Evolutionary conservation across 30 jellyfish, hydroid and myxozoan species (phyloP).

Genomic region (Cassiopea xamachana): DNA sequence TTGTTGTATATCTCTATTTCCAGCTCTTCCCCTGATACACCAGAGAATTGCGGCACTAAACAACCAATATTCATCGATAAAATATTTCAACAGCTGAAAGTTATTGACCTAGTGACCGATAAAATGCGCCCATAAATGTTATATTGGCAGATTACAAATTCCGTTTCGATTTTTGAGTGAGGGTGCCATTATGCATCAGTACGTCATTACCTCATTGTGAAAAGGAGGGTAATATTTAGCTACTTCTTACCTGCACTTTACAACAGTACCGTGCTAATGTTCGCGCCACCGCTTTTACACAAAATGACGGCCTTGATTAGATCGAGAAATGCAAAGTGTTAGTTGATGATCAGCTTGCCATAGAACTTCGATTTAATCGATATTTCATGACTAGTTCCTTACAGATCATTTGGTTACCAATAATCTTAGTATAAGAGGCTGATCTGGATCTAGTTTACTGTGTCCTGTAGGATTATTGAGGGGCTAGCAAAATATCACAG

Average conservation of each 20-base stretch:
- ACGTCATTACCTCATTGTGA: too few relatives aligned
- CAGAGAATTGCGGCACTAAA: too few relatives aligned
- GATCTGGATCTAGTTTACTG: background rate
- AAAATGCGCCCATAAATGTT: too few relatives aligned
- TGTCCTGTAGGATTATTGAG: background rate
- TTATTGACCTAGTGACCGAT: too few relatives aligned
- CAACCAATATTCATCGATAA: too few relatives aligned
- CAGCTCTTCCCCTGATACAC: too few relatives aligned
- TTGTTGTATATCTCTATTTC: too few relatives aligned
- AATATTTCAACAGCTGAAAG: too few relatives aligned
- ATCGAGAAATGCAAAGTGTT: background rate
- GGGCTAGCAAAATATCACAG: background rate
- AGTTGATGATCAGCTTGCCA: background rate
- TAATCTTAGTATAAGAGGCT: background rate
- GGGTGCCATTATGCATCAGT: too few relatives aligned
- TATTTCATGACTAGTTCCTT: background rate
- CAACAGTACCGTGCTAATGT: constrained; percentile 17
- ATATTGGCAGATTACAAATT: too few relatives aligned
- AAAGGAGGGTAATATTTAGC: background rate
- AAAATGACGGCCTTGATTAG: background rate
- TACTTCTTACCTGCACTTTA: constrained; percentile 8
- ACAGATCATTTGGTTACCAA: background rate
- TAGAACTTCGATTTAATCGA: background rate
- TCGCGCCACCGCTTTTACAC: constrained; percentile 20
- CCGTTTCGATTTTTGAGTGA: too few relatives aligned